Evolutionary conservation across 2,113 vertebrate genomes (phyloP), one percentile per base, ranked within the genome.

Genomic region (Thryonomys swinderianus): DNA sequence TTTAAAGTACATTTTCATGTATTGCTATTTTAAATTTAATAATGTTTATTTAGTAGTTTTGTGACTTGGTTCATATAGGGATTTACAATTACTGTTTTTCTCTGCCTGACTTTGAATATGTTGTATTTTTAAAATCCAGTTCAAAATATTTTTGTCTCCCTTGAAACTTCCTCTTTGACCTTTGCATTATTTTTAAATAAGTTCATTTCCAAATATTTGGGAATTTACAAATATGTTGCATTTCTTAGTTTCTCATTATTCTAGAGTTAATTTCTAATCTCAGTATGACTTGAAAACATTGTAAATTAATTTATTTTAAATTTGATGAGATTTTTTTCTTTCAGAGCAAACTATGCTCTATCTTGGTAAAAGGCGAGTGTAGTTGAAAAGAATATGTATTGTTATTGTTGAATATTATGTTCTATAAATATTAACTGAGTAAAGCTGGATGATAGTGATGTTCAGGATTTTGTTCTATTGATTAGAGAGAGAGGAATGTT

Each of bases 1-100:
- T 64, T 96, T 62, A 67, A 88, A 94, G 79, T 73, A 14, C 59
- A 67, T 82, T 51, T 95, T 88, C 71, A 88, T 91, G 59, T 87
- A 64, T 88, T 87, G 32, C 23, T 53, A 82, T 4, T 42, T 80
- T 51, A 86, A 73, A 59, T 14, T 86, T 79, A 55, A 30, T 73
- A 80, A 34, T 55, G 55, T 55, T 93, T 85, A 13, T 74, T 66
- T 11, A 67, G 20, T 0, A 93, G 51, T 90, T 81, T 85, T 76
- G 59, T 93, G 59, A 69, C 59, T 91, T 30, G 66, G 5, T 74
- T 81, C 18, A 66, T 62, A 45, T 79, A 83, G 62, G 7, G 16
- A 71, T 79, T 78, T 62, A 89, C 32, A n/a, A 12, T 25, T 85
- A 79, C 55, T 13, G 21, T 85, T 93, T 90, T 80, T 37, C 45